Evolutionary conservation across 2,888 invertebrate species (phyloP).

Genomic region (Tetanocera ferruginea): DNA sequence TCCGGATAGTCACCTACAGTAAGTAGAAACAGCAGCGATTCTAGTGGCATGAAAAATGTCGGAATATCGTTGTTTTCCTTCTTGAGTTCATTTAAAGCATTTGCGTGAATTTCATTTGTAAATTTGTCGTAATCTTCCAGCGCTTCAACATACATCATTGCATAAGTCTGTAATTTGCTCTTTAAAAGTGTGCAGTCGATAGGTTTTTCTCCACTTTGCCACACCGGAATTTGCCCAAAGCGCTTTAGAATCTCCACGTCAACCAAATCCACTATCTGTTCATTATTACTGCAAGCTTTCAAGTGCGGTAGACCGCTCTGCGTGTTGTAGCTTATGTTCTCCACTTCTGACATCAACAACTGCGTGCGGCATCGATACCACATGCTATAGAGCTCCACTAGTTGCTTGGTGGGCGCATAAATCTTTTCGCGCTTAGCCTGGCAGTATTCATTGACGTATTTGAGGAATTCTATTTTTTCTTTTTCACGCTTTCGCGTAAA

Average conservation of each 20-base stretch:
- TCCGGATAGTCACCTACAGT: slow-evolving; percentile 58
- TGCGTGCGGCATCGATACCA: slow-evolving; percentile 51
- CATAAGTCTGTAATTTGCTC: slow-evolving; percentile 51
- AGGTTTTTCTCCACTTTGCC: slow-evolving; percentile 20
- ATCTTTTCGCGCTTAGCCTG: slow-evolving; percentile 51
- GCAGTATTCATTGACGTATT: slow-evolving; percentile 53
- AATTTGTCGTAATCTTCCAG: slow-evolving; percentile 26
- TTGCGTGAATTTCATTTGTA: too few species aligned
- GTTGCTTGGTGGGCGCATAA: slow-evolving; percentile 51
- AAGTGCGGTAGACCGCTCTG: slow-evolving; percentile 61
- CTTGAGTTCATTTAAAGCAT: not conserved
- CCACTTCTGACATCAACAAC: slow-evolving; percentile 41
- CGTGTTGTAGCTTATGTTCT: slow-evolving; percentile 52
- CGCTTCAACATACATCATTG: slow-evolving; percentile 25
- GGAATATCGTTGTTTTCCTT: not conserved
- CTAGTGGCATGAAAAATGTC: slow-evolving; percentile 53
- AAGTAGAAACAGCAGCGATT: slow-evolving; percentile 59
- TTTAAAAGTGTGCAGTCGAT: slow-evolving; percentile 34
- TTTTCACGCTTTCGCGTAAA: slow-evolving; percentile 44
- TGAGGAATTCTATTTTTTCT: slow-evolving; percentile 54
- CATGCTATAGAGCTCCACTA: slow-evolving; percentile 53
- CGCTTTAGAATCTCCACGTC: slow-evolving; percentile 49
- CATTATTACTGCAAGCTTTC: slow-evolving; percentile 48
- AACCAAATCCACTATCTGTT: slow-evolving; percentile 48
- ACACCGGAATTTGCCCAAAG: slow-evolving; percentile 43